Evolutionary conservation across 2,113 vertebrate species (phyloP).

Genomic region (Pterocles orientalis): DNA sequence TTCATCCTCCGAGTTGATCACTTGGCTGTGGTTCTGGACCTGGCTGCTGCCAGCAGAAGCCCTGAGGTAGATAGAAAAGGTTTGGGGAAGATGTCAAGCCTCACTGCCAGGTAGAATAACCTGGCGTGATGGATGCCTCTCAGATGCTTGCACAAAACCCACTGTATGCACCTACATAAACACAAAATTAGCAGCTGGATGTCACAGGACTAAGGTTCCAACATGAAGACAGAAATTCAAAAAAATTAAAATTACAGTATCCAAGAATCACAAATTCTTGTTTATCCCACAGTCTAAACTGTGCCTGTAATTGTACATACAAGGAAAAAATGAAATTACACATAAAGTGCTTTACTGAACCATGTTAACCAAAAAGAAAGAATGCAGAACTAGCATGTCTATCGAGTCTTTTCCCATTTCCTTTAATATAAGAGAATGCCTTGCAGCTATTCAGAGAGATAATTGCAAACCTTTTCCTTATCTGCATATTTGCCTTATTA

Average conservation of each 20-base stretch:
- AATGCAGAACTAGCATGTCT: slow-evolving; percentile 27
- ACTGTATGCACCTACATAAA: no score
- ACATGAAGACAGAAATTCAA: background rate
- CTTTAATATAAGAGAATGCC: slow-evolving; percentile 57
- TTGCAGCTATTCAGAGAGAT: slow-evolving; percentile 55
- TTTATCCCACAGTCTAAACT: background rate
- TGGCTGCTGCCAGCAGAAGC: background rate
- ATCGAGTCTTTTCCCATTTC: slow-evolving; percentile 26
- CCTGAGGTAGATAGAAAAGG: background rate
- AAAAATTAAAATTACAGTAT: background rate
- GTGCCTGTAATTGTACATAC: background rate
- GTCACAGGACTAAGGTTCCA: background rate
- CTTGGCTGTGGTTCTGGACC: background rate
- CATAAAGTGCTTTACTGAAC: background rate
- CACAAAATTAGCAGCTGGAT: background rate
- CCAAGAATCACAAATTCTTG: background rate
- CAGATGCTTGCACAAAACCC: background rate
- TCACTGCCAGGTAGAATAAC: background rate
- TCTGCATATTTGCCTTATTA: slow-evolving; percentile 64
- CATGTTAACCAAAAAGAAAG: background rate
- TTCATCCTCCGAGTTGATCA: no score
- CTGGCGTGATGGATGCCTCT: no score
- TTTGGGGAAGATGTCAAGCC: background rate
- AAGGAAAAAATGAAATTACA: background rate
- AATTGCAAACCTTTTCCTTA: slow-evolving; percentile 49